Evolutionary conservation across 2,113 vertebrate genomes (phyloP), one percentile per base, ranked within the genome.

Genomic region (Gasterosteus aculeatus): DNA sequence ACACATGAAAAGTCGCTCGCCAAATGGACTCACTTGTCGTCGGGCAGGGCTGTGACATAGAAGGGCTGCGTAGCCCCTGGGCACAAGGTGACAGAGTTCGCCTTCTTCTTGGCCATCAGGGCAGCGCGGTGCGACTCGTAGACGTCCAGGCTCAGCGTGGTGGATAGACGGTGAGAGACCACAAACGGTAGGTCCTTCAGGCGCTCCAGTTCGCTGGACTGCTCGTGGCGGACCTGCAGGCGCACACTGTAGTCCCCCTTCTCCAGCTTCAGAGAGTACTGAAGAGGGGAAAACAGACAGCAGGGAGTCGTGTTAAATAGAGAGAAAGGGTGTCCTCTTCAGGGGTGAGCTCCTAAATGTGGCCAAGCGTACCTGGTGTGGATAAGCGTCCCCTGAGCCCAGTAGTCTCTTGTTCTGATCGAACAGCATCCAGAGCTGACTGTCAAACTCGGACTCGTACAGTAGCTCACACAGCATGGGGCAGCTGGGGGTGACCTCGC

Each of bases 251-350:
- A 99, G 90, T 99, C 98, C 29, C 98, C 98, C 89, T 99, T 99
- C 87, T 99, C 98, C 93, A 99, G 92, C 91, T 99, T 99, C 92
- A 99, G 89, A 51, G 98, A 97, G 91, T 99, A 99, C 98, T 99
- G 85, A 44, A 69, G 54, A 15, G 22, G 70, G 0, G 39, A 70
- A 57, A 64, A 75, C 61, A 88, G 74, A 85, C 33, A 38, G 58
- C 51, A 65, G 22, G 82, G 80, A 71, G 88, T 59, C 63, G 39
- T 63, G 64, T 85, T n/a, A 11, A 26, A 61, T 44, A 7, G 41
- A 22, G 5, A 18, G 41, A 44, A 63, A 33, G 4, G 11, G 26
- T 51, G 29, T 15, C 11, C 26, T 51, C 7, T 29, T 11, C 35
- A 38, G 8, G 39, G 16, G 15, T 0, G 5, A 44, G 22, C 3